A percentile compares a stretch with the other conserved stretches of the same genome.
These are phyloP conservation scores for Triplophysa yarkandensis DNA, from an alignment of 2,797 vertebrate species.

Conservation along the genomic window DNA sequence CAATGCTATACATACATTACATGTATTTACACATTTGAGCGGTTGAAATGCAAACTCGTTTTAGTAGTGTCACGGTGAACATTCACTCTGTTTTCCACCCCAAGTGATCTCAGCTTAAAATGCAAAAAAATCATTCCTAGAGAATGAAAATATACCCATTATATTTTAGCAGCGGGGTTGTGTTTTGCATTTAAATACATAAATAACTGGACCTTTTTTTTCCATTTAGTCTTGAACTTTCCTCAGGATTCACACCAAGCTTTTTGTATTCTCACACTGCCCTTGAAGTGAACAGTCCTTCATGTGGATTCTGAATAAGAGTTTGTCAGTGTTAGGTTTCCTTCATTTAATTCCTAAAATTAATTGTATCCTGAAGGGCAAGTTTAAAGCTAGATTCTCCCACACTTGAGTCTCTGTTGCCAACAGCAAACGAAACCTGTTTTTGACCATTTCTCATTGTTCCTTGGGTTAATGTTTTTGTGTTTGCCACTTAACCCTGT, in stretches of 20 bases:
- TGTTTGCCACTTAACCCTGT: neutral
- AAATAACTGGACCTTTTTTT: neutral
- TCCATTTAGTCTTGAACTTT: neutral
- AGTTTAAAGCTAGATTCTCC: neutral
- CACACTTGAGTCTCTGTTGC: neutral
- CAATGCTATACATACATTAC: too few species aligned
- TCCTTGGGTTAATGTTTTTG: neutral
- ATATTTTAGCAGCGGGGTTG: neutral
- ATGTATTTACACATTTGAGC: neutral
- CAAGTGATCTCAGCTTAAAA: neutral
- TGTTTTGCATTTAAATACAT: neutral
- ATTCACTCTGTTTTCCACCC: neutral
- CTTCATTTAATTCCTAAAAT: constrained; percentile 19
- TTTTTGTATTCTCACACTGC: constrained; percentile 4
- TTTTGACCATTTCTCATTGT: constrained; percentile 7
- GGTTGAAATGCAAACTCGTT: neutral
- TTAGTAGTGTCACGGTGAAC: too few species aligned
- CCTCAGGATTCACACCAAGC: neutral
- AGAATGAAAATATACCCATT: neutral
- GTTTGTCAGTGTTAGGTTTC: neutral
- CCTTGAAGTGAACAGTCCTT: constrained; percentile 20
- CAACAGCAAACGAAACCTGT: neutral
- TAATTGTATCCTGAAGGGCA: constrained; percentile 3
- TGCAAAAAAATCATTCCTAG: neutral
- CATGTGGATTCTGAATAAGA: neutral